These are phyloP conservation scores for Cyclopterus lumpus DNA, from an alignment of 2,797 vertebrate species.

Conservation along the genomic window DNA sequence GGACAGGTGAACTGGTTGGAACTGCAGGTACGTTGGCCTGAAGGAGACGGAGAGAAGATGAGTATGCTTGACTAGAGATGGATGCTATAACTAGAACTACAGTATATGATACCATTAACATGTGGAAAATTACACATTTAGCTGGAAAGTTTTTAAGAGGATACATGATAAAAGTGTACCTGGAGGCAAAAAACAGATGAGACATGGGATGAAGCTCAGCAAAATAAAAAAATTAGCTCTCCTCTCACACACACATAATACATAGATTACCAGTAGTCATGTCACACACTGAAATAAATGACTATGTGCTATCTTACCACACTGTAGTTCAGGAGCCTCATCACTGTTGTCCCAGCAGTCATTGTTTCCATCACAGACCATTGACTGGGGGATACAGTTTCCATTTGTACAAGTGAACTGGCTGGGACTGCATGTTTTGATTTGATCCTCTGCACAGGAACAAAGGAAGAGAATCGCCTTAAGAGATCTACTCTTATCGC, in stretches of 20 bases:
- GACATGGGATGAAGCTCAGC: background rate
- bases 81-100: background rate
- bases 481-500: background rate
- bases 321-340: slow-evolving; percentile 89
- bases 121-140: background rate
- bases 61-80: background rate
- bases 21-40: slow-evolving; percentile 87
- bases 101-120: background rate
- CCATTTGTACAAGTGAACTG: slow-evolving; percentile 83
- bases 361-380: slow-evolving; percentile 87
- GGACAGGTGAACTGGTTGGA: slow-evolving; percentile 88
- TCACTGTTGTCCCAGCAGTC: slow-evolving; percentile 96
- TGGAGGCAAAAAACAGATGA: background rate
- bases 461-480: background rate
- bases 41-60: slow-evolving; percentile 20
- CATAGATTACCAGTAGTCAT: background rate
- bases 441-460: slow-evolving; percentile 60
- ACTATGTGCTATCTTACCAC: slow-evolving; percentile 82
- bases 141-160: background rate
- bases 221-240: background rate
- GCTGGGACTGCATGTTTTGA: slow-evolving; percentile 69
- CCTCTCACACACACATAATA: background rate
- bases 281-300: background rate
- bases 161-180: background rate
- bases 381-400: slow-evolving; percentile 75